These are phyloP conservation scores for Vicugna pacos DNA, from an alignment of 2,113 vertebrate genomes.

Conservation along the genomic window DNA sequence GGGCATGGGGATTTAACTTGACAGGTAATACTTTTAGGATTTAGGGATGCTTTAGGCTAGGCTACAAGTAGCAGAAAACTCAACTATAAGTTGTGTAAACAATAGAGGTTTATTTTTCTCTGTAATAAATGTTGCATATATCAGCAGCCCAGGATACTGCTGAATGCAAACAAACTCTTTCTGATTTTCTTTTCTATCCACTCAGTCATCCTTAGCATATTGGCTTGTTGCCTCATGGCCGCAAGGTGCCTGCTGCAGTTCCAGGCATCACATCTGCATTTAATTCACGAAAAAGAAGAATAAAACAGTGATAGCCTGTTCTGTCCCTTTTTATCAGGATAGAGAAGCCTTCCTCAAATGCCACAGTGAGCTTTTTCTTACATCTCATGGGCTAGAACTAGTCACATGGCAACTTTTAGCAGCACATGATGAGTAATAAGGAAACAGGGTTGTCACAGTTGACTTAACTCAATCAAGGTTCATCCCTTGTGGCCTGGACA, in stretches of 20 bases:
- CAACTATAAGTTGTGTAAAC: neutral
- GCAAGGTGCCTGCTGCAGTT: neutral
- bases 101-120: conserved; percentile 5
- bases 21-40: conserved; percentile 4
- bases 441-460: neutral
- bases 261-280: neutral
- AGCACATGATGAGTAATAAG: neutral
- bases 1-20: neutral
- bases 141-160: neutral
- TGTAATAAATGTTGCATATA: neutral
- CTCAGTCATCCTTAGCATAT: neutral
- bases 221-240: neutral
- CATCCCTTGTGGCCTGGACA: neutral
- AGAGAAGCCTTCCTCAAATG: neutral
- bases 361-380: neutral
- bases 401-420: neutral
- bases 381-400: neutral
- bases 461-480: neutral
- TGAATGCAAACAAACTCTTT: neutral
- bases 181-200: neutral
- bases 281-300: neutral
- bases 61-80: neutral
- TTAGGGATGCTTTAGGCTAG: conserved; percentile 9
- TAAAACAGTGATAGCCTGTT: neutral
- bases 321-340: neutral